Evolutionary conservation across 2,888 invertebrate genomes (phyloP), one percentile per base, ranked within the genome.

Genomic region (Exocentrus adspersus): DNA sequence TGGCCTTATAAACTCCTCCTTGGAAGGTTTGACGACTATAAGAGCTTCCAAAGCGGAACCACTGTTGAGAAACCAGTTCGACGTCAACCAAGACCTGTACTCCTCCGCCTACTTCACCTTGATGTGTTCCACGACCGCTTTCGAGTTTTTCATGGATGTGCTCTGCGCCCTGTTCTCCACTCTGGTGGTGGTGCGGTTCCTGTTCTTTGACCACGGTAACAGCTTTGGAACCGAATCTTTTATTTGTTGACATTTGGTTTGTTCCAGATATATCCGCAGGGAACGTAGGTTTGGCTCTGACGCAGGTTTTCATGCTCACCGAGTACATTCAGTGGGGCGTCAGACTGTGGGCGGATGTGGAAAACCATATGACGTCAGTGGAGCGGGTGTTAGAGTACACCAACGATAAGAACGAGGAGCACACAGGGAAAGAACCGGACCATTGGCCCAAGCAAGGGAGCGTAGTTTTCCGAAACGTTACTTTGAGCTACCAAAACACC

Each of bases 321-420:
- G 91, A 91, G 9, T 79, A 83, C 80, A 68, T 87, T 72, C 87
- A 87, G 76, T 87, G 86, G 86, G 86, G 84, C 1, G 84, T 87
- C 41, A 85, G 95, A 2, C 95, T 96, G 81, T 94, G 94, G 71
- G 93, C 95, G 0, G 95, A 96, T 80, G 80, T 80, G 2, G 80
- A 80, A 79, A 94, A 93, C 77, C 91, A 90, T 71, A 92, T 94
- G 93, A 93, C 92, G 2, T 91, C 92, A 5, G 95, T 97, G 0
- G 97, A 97, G 82, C 88, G 95, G 80, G 86, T 91, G 0, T 46
- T 77, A 50, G 81, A 80, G 64, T 80, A 80, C 51, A 73, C 85
- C 0, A 79, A 84, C 7, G 74, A 88, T 5, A 80, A 84, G 63
- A 68, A 74, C 3, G 83, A 84, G 69, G 46, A 63, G 9, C 56